A percentile compares a stretch with the other conserved stretches of the same genome.
Conservation (phyloP, 1,140 invertebrate genomes). For the Hesperophylax magnus region DNA sequence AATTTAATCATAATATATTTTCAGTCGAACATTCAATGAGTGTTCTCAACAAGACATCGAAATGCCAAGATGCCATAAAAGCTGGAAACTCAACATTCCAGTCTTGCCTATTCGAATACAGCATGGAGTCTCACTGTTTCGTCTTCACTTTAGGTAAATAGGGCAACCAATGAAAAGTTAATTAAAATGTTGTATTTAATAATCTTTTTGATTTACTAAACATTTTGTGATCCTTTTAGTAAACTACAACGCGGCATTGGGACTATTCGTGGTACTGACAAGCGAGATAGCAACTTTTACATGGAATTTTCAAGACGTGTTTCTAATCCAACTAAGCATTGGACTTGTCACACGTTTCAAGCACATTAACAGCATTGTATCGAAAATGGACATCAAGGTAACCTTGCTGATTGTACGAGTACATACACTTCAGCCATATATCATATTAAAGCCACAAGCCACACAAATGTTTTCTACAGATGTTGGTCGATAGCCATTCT, state of each 20-base stretch:
- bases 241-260: slow-evolving; percentile 48
- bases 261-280: slow-evolving; percentile 63
- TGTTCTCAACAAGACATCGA: slow-evolving; percentile 58
- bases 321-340: slow-evolving; percentile 75
- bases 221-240: slow-evolving; percentile 27
- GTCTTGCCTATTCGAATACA: slow-evolving; percentile 60
- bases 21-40: slow-evolving; percentile 63
- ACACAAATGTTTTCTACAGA: no score
- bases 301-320: slow-evolving; percentile 79
- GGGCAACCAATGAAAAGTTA: background rate
- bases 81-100: slow-evolving; percentile 59
- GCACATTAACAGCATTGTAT: slow-evolving; percentile 68
- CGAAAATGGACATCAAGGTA: slow-evolving; percentile 47
- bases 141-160: slow-evolving; percentile 53
- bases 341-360: slow-evolving; percentile 73
- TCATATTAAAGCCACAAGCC: no score
- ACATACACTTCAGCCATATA: no score
- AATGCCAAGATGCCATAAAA: slow-evolving; percentile 58
- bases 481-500: no score
- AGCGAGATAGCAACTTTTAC: slow-evolving; percentile 75
- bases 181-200: background rate
- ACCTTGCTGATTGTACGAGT: background rate
- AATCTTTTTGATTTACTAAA: background rate
- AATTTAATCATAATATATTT: slow-evolving; percentile 2
- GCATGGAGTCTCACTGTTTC: slow-evolving; percentile 60